Percentiles rank a stretch among this genome's conserved stretches.
Conservation (phyloP, 2,888 invertebrate species). For the Limnephilus rhombicus region DNA sequence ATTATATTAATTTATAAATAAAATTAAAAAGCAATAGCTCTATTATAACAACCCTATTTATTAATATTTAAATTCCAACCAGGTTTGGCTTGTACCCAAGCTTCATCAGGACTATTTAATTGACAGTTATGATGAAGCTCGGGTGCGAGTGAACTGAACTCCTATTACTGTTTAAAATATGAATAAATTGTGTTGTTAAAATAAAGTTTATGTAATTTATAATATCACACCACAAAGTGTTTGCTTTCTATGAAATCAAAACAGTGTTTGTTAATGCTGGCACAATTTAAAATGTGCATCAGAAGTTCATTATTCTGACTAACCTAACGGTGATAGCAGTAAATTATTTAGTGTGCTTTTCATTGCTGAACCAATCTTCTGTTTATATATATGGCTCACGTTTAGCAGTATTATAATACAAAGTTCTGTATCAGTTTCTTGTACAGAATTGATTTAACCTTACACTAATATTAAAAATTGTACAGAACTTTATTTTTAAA, state of each 20-base stretch:
- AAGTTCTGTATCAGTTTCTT: slow-evolving; percentile 3
- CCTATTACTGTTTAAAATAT: too few relatives aligned
- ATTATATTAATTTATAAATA: not conserved
- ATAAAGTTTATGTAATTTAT: too few relatives aligned
- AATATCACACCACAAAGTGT: too few relatives aligned
- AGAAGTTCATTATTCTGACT: not conserved
- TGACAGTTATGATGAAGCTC: not conserved
- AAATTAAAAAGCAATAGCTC: not conserved
- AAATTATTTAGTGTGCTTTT: not conserved
- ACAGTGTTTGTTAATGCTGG: not conserved
- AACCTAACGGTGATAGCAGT: not conserved
- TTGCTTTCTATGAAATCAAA: not conserved
- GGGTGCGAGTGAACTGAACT: not conserved
- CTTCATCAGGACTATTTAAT: not conserved
- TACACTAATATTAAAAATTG: slow-evolving; percentile 3
- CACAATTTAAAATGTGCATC: not conserved
- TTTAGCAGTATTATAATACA: slow-evolving; percentile 30
- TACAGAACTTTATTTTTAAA: not conserved
- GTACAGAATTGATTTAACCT: slow-evolving; percentile 9
- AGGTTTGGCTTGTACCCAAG: not conserved
- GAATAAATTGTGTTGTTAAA: too few relatives aligned
- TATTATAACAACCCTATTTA: not conserved
- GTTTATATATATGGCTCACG: slow-evolving; percentile 21
- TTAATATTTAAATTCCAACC: not conserved
- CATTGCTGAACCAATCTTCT: not conserved